Conservation (phyloP, 2,113 vertebrate genomes). For the Eidolon helvum region DNA sequence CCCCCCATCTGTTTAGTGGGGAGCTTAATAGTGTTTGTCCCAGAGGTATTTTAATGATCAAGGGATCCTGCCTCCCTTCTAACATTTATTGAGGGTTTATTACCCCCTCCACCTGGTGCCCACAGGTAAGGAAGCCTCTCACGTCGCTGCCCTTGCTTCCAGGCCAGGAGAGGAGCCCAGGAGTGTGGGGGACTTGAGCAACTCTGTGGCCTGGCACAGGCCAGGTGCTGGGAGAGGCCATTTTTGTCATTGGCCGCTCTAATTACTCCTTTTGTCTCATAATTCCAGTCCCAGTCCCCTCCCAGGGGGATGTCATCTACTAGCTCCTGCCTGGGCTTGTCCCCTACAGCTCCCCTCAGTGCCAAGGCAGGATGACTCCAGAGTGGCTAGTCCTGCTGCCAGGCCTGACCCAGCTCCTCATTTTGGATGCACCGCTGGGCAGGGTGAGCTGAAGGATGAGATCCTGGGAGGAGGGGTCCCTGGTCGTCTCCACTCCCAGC, state of each 20-base stretch:
- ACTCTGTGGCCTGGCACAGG: neutral
- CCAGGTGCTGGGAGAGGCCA: neutral
- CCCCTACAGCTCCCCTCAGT: neutral
- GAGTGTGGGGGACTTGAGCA: neutral
- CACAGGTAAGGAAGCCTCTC: neutral
- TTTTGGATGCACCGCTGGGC: neutral
- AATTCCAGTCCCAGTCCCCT: conserved; percentile 34
- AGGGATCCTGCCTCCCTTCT: neutral
- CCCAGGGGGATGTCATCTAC: conserved; percentile 23
- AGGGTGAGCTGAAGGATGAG: fast-evolving
- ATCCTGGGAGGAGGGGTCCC: neutral
- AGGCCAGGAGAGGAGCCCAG: neutral
- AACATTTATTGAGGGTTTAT: neutral
- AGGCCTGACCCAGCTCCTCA: neutral
- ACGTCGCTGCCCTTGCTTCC: neutral
- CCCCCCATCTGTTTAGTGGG: neutral
- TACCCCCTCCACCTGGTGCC: neutral
- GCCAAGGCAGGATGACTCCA: neutral
- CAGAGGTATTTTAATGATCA: neutral
- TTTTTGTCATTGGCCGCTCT: neutral
- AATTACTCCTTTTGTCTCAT: conserved; percentile 29
- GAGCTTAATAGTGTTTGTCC: neutral
- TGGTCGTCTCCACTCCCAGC: fast-evolving
- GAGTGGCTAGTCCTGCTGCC: neutral
- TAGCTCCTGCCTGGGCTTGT: conserved; percentile 49